Conservation (phyloP, 2,113 vertebrate species). For the Plotosus lineatus region DNA sequence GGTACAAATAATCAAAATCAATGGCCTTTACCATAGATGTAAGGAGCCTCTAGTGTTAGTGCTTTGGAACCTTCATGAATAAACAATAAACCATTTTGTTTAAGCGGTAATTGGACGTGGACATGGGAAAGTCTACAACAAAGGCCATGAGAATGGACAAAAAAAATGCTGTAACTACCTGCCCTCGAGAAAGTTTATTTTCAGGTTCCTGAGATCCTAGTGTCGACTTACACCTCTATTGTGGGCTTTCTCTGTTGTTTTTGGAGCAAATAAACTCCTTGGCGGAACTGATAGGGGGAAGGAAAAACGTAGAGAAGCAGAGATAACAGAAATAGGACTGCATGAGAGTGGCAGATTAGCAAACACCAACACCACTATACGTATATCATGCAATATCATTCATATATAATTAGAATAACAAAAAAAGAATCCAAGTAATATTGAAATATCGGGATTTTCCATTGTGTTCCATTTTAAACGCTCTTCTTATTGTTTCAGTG, state of each 20-base stretch:
- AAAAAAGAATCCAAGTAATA: neutral
- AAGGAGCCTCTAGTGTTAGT: neutral
- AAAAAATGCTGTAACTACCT: neutral
- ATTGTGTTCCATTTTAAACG: neutral
- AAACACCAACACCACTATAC: neutral
- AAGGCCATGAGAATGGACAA: too few relatives aligned
- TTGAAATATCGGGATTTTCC: neutral
- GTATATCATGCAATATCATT: neutral
- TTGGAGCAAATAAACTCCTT: neutral
- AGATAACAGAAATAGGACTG: conserved; percentile 22
- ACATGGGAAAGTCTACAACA: too few relatives aligned
- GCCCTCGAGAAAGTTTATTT: neutral
- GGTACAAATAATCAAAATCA: too few relatives aligned
- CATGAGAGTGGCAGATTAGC: conserved; percentile 3
- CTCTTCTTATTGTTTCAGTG: neutral
- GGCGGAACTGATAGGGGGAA: neutral
- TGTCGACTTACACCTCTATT: neutral
- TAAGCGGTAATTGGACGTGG: too few relatives aligned
- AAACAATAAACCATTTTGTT: too few relatives aligned
- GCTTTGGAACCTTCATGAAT: neutral
- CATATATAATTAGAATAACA: neutral
- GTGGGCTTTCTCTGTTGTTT: neutral
- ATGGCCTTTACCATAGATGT: neutral
- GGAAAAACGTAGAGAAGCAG: neutral
- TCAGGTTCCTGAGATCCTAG: neutral